Evolutionary conservation across 2,888 invertebrate genomes (phyloP).

Genomic region (Bembecia ichneumoniformis): DNA sequence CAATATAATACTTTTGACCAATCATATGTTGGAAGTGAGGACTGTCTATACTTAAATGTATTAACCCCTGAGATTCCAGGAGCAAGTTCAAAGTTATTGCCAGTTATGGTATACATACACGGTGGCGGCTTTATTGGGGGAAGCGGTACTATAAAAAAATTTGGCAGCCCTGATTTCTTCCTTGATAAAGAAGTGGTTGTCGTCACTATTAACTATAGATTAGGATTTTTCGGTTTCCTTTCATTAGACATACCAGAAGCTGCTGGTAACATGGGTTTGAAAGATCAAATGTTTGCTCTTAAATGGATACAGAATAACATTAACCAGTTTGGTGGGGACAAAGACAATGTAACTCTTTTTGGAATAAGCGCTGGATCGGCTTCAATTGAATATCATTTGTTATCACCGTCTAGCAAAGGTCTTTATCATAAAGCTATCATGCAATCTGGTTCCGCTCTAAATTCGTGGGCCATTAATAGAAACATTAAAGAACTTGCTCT

Average conservation of each 20-base stretch:
- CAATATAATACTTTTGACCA: conserved; percentile 15
- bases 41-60: conserved; percentile 79
- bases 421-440: conserved; percentile 69
- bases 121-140: conserved; percentile 63
- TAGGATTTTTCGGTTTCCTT: conserved; percentile 59
- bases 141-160: conserved; percentile 45
- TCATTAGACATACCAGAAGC: conserved; percentile 48
- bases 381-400: conserved; percentile 52
- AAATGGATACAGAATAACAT: conserved; percentile 69
- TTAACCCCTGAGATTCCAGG: conserved; percentile 69
- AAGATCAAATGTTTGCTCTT: conserved; percentile 64
- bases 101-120: conserved; percentile 63
- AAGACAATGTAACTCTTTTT: conserved; percentile 62
- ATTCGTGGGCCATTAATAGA: conserved; percentile 57
- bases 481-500: conserved; percentile 34
- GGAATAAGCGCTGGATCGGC: conserved; percentile 69
- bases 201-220: conserved; percentile 55
- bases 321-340: conserved; percentile 56
- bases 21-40: conserved; percentile 68
- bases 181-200: conserved; percentile 55
- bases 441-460: conserved; percentile 64
- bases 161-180: conserved; percentile 55
- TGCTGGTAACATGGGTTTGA: conserved; percentile 63
- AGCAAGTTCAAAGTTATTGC: conserved; percentile 18
- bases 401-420: conserved; percentile 58